A percentile compares a stretch with the other conserved stretches of the same genome.
These are phyloP conservation scores for Oreochromis spilurus DNA, from an alignment of 2,113 vertebrate species.

Conservation along the genomic window DNA sequence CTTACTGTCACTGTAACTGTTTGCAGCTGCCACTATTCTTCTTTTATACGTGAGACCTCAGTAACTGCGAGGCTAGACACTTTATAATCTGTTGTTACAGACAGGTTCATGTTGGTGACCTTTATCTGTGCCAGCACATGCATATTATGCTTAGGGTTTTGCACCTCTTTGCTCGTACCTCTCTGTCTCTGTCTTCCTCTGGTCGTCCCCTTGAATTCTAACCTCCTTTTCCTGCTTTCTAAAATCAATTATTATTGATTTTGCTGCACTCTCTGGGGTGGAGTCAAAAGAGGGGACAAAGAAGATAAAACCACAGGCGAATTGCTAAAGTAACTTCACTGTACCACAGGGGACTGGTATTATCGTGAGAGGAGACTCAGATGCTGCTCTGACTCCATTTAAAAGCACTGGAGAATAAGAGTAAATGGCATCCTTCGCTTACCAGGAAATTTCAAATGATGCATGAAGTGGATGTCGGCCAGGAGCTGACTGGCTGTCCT, in stretches of 20 bases:
- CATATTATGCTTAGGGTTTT: constrained; percentile 53
- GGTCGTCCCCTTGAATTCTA: constrained; percentile 66
- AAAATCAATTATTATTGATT: constrained; percentile 78
- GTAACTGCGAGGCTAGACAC: constrained; percentile 5
- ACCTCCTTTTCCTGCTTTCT: constrained; percentile 62
- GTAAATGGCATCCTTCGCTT: constrained; percentile 6
- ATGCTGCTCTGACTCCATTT: constrained; percentile 12
- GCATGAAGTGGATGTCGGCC: neutral
- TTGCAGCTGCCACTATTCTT: neutral
- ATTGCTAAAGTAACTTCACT: constrained; percentile 61
- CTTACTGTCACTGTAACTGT: neutral
- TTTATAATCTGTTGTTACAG: constrained; percentile 52
- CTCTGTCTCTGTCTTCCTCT: constrained; percentile 56
- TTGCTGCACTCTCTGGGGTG: constrained; percentile 63
- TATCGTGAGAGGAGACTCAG: constrained; percentile 30
- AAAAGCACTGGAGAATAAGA: neutral
- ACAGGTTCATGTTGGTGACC: constrained; percentile 63
- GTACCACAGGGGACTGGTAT: constrained; percentile 38
- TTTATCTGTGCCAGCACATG: constrained; percentile 62
- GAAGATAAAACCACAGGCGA: constrained; percentile 71
- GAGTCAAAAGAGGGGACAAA: constrained; percentile 71
- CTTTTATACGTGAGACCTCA: neutral
- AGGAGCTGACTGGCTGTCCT: neutral
- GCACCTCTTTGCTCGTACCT: constrained; percentile 22
- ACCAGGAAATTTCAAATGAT: constrained; percentile 9